Conservation (phyloP, 2,797 vertebrate species). For the Molothrus aeneus region DNA sequence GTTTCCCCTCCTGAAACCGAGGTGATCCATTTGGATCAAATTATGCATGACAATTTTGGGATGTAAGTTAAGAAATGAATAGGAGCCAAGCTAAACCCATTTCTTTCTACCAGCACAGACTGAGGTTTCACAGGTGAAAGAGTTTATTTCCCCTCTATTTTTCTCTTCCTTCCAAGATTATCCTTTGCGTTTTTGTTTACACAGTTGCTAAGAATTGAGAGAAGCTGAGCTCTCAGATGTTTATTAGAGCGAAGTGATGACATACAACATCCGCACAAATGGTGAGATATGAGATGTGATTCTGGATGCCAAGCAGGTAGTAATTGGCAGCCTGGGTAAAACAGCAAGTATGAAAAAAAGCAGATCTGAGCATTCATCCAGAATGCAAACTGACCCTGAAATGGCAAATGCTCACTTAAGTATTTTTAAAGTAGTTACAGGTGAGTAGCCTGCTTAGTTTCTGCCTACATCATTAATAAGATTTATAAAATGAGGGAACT, state of each 20-base stretch:
- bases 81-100: slow-evolving; percentile 57
- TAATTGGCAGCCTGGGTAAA: not conserved
- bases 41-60: slow-evolving; percentile 70
- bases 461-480: not conserved
- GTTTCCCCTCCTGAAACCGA: slow-evolving; percentile 61
- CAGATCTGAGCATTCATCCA: not conserved
- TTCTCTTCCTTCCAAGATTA: not conserved
- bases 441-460: not conserved
- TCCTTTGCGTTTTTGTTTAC: slow-evolving; percentile 10
- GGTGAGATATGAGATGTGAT: slow-evolving; percentile 15
- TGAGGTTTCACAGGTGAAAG: slow-evolving; percentile 54
- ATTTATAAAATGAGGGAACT: not conserved
- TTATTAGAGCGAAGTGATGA: slow-evolving; percentile 31
- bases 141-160: slow-evolving; percentile 4
- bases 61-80: slow-evolving; percentile 57
- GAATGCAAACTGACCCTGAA: not conserved
- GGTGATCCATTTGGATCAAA: slow-evolving; percentile 75
- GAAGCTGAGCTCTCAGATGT: not conserved
- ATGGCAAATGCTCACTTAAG: not conserved
- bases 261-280: not conserved
- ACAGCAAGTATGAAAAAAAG: not conserved
- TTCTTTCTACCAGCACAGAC: slow-evolving; percentile 27
- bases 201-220: slow-evolving; percentile 56
- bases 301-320: not conserved
- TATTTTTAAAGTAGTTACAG: slow-evolving; percentile 18